phyloP scores from a whole-genome alignment of 2,797 vertebrate species.

The Poecile montanus region DNA sequence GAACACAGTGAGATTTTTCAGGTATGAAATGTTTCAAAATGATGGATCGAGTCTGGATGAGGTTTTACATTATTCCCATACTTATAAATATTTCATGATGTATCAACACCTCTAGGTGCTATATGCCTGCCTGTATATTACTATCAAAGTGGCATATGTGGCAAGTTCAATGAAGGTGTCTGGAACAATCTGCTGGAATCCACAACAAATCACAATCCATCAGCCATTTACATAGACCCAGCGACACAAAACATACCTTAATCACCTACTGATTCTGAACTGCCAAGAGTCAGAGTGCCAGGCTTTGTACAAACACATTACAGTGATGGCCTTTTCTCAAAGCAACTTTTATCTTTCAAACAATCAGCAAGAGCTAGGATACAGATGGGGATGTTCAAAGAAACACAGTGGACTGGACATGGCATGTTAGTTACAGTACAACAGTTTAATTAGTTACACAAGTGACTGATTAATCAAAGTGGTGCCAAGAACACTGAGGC shows the following conservation, averaged over 20 bases:
- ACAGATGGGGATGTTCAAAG: background rate
- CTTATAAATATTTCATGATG: background rate
- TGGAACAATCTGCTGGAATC: background rate
- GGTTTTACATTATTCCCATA: background rate
- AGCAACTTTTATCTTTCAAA: background rate
- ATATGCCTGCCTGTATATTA: background rate
- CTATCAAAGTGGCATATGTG: background rate
- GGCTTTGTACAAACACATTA: background rate
- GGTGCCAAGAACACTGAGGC: background rate
- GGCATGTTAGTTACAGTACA: background rate
- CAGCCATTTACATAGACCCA: background rate
- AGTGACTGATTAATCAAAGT: background rate
- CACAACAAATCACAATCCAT: background rate
- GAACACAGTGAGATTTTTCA: background rate
- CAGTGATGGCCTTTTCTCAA: background rate
- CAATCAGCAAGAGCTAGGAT: background rate
- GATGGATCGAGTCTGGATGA: background rate
- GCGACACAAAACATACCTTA: background rate
- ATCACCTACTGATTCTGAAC: background rate
- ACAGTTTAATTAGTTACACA: background rate
- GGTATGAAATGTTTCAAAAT: background rate
- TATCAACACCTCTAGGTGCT: background rate
- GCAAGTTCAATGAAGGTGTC: background rate
- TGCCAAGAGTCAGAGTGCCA: background rate
- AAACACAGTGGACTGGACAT: background rate